These are phyloP conservation scores for Loxodonta africana DNA, from an alignment of 2,113 vertebrate species.

Conservation along the genomic window DNA sequence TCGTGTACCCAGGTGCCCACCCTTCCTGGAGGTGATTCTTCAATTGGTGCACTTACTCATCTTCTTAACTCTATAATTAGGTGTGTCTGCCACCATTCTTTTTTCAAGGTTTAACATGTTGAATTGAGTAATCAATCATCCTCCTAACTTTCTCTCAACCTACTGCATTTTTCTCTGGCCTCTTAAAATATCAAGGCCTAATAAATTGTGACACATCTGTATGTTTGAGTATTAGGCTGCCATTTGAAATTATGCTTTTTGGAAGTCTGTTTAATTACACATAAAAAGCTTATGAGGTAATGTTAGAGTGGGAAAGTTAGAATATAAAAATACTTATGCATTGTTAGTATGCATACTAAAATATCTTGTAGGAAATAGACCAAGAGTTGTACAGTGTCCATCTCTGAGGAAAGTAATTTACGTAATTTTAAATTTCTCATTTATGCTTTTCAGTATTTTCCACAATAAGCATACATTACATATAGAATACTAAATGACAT, in stretches of 20 bases:
- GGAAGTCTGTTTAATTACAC: constrained; percentile 5
- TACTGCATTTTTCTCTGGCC: not conserved
- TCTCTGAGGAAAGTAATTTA: not conserved
- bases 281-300: not conserved
- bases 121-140: constrained; percentile 7
- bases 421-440: not conserved
- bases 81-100: not conserved
- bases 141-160: not conserved
- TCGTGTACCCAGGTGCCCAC: not conserved
- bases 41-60: not conserved
- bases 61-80: constrained; percentile 9
- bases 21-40: not conserved
- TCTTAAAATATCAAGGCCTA: not conserved
- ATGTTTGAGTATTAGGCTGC: not conserved
- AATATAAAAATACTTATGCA: constrained; percentile 2
- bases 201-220: not conserved
- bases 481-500: not conserved
- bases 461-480: not conserved
- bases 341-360: not conserved
- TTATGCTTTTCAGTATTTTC: not conserved
- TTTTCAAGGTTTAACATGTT: not conserved
- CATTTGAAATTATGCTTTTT: not conserved
- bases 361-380: not conserved
- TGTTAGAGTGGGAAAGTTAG: not conserved
- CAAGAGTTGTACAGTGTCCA: not conserved